Base-by-base conservation (phyloP, 2,113 vertebrate genomes). In the Crotalus tigris region DNA sequence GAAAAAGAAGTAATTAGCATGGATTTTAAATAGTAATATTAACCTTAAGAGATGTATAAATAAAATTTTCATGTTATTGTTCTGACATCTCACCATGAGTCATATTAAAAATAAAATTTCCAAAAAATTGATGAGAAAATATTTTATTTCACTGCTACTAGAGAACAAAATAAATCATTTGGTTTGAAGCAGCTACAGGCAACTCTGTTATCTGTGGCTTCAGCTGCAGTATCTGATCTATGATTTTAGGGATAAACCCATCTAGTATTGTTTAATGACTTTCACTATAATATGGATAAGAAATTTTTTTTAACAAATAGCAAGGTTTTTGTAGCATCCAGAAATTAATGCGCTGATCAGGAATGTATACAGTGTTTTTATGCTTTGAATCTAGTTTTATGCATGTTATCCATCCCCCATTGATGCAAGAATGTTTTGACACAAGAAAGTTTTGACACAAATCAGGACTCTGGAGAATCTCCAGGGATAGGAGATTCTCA, bases 11-110 rank as follows among this genome's bases (percentile, higher is more conserved):
- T 55, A 89, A 95, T 92, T 55, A 51, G 1, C 61, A 46, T 26
- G 33, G 12, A 26, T 90, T 57, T 49, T 64, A 64, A 91, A 87
- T 91, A 33, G 29, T 87, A 11, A 49, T 58, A 90, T 86, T 86
- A 85, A 26, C 39, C 17, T 23, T 86, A 53, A 59, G 9, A 26
- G 7, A 61, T 64, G 51, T 95, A 90, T 91, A 95, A 93, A 91
- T 96, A 95, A 94, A 85, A 87, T 61, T 94, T 94, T 93, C 95
- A 93, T 21, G 33, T 89, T 90, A 81, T 94, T 96, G 90, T 95
- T 96, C 88, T 61, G 44, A n/a, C 95, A 95, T 96, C 94, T 96
- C 93, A 93, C 96, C 94, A 92, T 91, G 90, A 57, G 91, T 89
- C 53, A 75, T 95, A 92, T 91, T 75, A 94, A 13, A 55, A 86